Percentiles rank a stretch among this genome's conserved stretches.
phyloP scores from a whole-genome alignment of 2,888 invertebrate species.

The Helleia helle region DNA sequence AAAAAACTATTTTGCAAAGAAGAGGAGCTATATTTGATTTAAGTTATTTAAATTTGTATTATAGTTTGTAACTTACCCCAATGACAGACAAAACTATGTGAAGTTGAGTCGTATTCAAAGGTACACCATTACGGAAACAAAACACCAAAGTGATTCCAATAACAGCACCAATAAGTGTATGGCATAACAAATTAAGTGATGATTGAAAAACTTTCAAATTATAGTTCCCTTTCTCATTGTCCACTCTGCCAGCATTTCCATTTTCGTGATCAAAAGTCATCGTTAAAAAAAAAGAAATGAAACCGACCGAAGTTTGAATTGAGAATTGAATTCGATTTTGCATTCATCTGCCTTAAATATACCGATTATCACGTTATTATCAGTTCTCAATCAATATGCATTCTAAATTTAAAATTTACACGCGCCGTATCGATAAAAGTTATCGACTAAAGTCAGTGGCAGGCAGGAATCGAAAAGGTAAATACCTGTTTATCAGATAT shows the following conservation, averaged over 20 bases:
- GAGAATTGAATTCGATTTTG: background rate
- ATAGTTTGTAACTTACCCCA: conserved; percentile 41
- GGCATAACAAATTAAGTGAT: conserved; percentile 36
- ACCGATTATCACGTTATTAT: background rate
- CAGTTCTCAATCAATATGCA: too few species aligned
- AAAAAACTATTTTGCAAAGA: too few species aligned
- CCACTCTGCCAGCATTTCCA: background rate
- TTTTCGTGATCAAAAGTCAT: background rate
- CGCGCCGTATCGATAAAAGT: background rate
- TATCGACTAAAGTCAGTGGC: background rate
- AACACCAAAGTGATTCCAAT: conserved; percentile 34
- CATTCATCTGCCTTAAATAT: background rate
- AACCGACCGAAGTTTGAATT: too few species aligned
- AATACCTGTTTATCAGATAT: too few species aligned
- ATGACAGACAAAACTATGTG: conserved; percentile 50
- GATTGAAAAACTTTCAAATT: conserved; percentile 36
- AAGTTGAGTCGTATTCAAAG: conserved; percentile 31
- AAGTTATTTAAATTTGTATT: background rate
- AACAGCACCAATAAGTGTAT: conserved; percentile 43
- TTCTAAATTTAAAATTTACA: background rate
- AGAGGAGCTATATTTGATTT: too few species aligned
- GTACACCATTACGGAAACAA: conserved; percentile 33
- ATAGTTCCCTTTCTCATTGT: conserved; percentile 18
- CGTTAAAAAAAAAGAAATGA: too few species aligned
- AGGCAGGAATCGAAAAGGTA: background rate